phyloP scores from a whole-genome alignment of 2,797 vertebrate species.

The Halcyon badia region DNA sequence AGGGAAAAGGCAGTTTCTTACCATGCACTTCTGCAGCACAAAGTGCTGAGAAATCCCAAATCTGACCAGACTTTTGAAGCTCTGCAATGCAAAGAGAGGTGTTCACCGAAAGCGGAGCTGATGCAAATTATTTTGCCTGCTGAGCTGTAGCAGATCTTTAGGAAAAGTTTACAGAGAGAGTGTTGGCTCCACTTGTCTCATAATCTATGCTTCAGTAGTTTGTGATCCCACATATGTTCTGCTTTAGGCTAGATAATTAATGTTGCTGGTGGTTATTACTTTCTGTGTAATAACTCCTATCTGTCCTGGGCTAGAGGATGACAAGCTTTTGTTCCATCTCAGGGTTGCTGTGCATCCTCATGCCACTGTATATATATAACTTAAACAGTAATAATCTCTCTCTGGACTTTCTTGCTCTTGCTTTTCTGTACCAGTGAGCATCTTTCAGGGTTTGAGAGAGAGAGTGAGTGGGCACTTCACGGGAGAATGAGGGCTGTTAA shows the following conservation, averaged over 20 bases:
- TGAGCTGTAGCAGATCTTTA: neutral
- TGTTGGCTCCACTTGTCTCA: neutral
- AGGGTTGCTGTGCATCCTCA: neutral
- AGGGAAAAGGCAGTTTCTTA: neutral
- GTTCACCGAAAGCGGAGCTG: neutral
- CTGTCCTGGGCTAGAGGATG: neutral
- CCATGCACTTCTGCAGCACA: neutral
- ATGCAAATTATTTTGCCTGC: neutral
- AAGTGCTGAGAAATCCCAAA: neutral
- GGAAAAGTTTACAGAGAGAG: neutral
- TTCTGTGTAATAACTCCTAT: neutral
- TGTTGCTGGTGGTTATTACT: conserved; percentile 18
- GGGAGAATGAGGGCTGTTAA: neutral
- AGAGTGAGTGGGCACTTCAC: neutral
- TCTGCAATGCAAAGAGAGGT: neutral
- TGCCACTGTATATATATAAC: neutral
- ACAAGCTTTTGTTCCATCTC: neutral
- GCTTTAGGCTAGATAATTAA: conserved; percentile 25
- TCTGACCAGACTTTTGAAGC: neutral
- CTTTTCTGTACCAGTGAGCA: neutral
- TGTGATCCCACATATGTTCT: neutral
- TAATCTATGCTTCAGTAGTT: neutral
- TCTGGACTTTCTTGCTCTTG: neutral
- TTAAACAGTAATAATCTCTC: neutral
- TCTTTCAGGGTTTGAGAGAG: neutral